Conservation (phyloP, 64 coral and sea anemone genomes). For the Stichodactyla helianthus region DNA sequence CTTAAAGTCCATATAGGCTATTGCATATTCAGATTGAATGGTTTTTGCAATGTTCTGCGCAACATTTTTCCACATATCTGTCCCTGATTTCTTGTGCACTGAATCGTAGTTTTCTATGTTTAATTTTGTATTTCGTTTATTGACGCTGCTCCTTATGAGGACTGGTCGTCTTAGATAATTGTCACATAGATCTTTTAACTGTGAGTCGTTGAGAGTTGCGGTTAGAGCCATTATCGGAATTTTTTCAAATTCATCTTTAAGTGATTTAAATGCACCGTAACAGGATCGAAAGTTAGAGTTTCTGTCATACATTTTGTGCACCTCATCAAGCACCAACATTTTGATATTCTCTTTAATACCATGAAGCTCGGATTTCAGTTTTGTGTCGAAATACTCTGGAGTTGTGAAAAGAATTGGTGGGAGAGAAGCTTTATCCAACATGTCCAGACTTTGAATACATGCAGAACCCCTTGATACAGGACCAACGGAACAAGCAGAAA, state of each 20-base stretch:
- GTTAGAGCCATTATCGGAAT: slow-evolving; percentile 31
- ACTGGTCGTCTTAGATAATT: slow-evolving; percentile 7
- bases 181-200: not conserved
- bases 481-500: too few relatives aligned
- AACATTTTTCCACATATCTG: slow-evolving; percentile 18
- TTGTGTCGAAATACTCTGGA: slow-evolving; percentile 32
- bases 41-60: not conserved
- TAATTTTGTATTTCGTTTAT: slow-evolving; percentile 23
- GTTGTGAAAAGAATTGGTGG: slow-evolving; percentile 33
- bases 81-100: not conserved
- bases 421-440: not conserved
- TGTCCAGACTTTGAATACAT: too few relatives aligned
- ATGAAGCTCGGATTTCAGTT: not conserved
- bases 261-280: slow-evolving; percentile 8
- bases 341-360: slow-evolving; percentile 18
- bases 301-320: slow-evolving; percentile 53
- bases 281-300: slow-evolving; percentile 22
- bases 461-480: too few relatives aligned
- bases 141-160: slow-evolving; percentile 9
- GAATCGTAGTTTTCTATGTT: slow-evolving; percentile 20
- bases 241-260: slow-evolving; percentile 20
- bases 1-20: slow-evolving; percentile 62
- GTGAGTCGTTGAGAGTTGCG: slow-evolving; percentile 18
- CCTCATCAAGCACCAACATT: slow-evolving; percentile 46
- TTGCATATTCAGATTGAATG: slow-evolving; percentile 38